Conservation (phyloP, 2,113 vertebrate genomes). For the Mugil cephalus region DNA sequence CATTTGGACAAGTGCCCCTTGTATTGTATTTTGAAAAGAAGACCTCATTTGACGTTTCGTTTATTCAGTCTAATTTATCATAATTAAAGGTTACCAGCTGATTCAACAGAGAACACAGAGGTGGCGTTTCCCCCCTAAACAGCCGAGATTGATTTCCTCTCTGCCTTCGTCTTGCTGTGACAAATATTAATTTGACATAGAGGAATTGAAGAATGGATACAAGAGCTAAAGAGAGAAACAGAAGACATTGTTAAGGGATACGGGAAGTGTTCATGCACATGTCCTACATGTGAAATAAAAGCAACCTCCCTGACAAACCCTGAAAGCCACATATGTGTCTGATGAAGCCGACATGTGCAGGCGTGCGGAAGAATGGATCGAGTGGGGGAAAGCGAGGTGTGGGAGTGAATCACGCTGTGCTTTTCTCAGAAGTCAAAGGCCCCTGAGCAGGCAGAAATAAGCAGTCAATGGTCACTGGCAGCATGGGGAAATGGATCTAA, state of each 20-base stretch:
- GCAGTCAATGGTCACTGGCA: constrained; percentile 45
- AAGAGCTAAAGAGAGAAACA: constrained; percentile 14
- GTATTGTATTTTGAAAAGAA: constrained; percentile 26
- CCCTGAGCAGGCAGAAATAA: constrained; percentile 30
- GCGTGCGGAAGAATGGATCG: constrained; percentile 35
- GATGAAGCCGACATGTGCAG: constrained; percentile 60
- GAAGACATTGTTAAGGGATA: constrained; percentile 14
- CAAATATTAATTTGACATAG: constrained; percentile 17
- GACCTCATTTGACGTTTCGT: constrained; percentile 40
- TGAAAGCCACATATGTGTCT: constrained; percentile 49
- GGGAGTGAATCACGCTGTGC: constrained; percentile 55
- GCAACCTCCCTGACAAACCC: constrained; percentile 9
- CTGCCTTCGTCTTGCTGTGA: constrained; percentile 18
- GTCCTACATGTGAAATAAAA: constrained; percentile 3
- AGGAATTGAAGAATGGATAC: constrained; percentile 1
- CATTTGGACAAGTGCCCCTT: constrained; percentile 28
- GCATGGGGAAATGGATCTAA: constrained; percentile 45
- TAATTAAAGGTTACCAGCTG: constrained; percentile 55
- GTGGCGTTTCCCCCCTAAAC: neutral
- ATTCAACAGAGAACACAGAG: constrained; percentile 21
- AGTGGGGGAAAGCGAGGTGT: constrained; percentile 22
- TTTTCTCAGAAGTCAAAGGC: constrained; percentile 60
- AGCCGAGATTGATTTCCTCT: constrained; percentile 50
- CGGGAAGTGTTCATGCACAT: constrained; percentile 23
- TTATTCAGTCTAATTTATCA: constrained; percentile 46